Evolutionary conservation across 2,797 vertebrate species (phyloP).

Genomic region (Brachymystax lenok): DNA sequence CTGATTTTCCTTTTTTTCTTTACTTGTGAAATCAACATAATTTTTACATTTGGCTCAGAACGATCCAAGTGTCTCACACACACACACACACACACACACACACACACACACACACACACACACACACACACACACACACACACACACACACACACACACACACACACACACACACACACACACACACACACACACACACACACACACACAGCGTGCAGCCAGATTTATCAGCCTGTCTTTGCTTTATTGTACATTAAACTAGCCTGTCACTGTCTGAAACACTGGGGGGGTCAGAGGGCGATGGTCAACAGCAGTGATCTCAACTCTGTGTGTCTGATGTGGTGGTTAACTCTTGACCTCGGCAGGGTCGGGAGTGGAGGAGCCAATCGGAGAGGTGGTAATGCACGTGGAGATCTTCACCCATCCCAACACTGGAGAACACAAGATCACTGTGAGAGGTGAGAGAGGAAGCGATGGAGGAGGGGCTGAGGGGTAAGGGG

Average conservation of each 20-base stretch:
- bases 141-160: too few relatives aligned
- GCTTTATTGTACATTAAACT: too few relatives aligned
- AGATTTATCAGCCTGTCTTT: neutral
- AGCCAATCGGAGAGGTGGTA: slow-evolving; percentile 89
- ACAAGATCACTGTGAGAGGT: slow-evolving; percentile 96
- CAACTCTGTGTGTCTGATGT: neutral
- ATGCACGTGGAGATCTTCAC: slow-evolving; percentile 91
- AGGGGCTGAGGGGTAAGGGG: neutral
- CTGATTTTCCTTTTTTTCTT: too few relatives aligned
- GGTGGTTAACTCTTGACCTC: slow-evolving; percentile 22
- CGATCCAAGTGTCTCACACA: too few relatives aligned
- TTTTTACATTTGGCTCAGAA: too few relatives aligned
- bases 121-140: too few relatives aligned
- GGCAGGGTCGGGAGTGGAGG: slow-evolving; percentile 89
- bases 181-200: too few relatives aligned
- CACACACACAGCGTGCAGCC: neutral
- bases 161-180: too few relatives aligned
- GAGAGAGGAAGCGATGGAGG: slow-evolving; percentile 18
- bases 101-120: too few relatives aligned
- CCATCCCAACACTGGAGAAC: slow-evolving; percentile 89
- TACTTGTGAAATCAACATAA: too few relatives aligned
- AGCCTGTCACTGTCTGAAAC: neutral
- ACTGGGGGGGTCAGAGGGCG: neutral
- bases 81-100: too few relatives aligned
- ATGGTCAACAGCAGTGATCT: neutral